Base-by-base conservation (phyloP, 2,113 vertebrate species). In the Pionites leucogaster region DNA sequence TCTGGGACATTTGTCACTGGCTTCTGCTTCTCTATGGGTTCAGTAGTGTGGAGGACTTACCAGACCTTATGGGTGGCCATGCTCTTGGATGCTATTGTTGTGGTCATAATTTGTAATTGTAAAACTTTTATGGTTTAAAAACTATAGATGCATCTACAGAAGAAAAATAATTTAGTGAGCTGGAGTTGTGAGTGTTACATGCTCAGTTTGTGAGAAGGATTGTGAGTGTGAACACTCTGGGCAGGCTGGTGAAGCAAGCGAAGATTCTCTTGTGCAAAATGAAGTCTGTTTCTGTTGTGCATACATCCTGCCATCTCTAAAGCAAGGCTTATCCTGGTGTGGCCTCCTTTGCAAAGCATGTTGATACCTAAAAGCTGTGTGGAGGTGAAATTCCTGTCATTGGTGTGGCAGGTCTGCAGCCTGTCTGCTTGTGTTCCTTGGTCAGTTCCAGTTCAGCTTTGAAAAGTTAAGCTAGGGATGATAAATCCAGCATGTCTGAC, bases 21-120 rank as follows among this genome's bases (percentile, higher is more conserved):
- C 25, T 59, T 59, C 25, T 63, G 27, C 24, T 87, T 42, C n/a
- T 60, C 2, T 60, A 1, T 18, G 35, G 10, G 4, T 65, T 82
- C 84, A 35, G 88, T 42, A 41, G 4, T 1, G 4, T 28, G 65
- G 83, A 46, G 19, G 65, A 28, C 44, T 63, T 52, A 7, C 3
- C 3, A 1, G 29, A 24, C 16, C 1, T 41, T 62, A 9, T 20
- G 1, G 24, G n/a, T 33, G 27, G 77, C 44, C 16, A 1, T 0
- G 0, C 49, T 29, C 53, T 35, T 47, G 79, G n/a, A 14, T 0
- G 0, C 44, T 2, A 0, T 50, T 46, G 13, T 4, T 39, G 23
- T 19, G 22, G 13, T 17, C 47, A 42, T 46, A 28, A 55, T 47
- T 41, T 59, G 12, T 49, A 49, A 20, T 52, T 59, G 23, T 63